Base-by-base conservation (phyloP, 1,140 invertebrate genomes). In the Zaprionus inermis region DNA sequence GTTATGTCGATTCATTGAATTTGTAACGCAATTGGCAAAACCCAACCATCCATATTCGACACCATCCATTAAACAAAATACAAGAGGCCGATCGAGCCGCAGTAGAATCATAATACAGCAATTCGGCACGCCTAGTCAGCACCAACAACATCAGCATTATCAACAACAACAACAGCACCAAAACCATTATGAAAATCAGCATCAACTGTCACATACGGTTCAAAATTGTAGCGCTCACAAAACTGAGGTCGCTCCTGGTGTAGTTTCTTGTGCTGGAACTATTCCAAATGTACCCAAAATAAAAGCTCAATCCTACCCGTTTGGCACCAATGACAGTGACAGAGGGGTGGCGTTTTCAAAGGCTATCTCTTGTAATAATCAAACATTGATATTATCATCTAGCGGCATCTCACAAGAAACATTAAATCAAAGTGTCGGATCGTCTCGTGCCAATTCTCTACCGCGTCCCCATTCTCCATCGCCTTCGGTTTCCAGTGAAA, bases 391-490 rank as follows among this genome's bases (percentile, higher is more conserved):
- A 78, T 95, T 94, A 72, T 94, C 94, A 75, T 94, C 93, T 67
- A 95, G 94, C 92, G 94, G 93, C 58, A 93, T 94, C 57, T 94
- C 94, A n/a, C 94, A 94, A 79, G 95, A 95, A 89, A 94, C 94
- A 14, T 91, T 94, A 18, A 94, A 93, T 91, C 94, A 95, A 79
- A 93, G 92, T 79, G 90, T 92, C 20, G 92, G 92, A 74, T 93
- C 93, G 5, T 93, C 93, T 24, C 85, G 93, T 59, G 93, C 93
- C 20, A 95, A 95, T 91, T 95, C 95, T 68, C 93, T 96, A 72
- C 95, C 96, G 56, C 93, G 96, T 70, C 96, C 96, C 7, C 95
- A 95, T 32, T 97, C 96, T 79, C 97, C 97, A 9, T 97, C 96
- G 68, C 96, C 97, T 5, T 97, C 96, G 9, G 93, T 97, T 56